Evolutionary conservation across 2,888 invertebrate species (phyloP).

Genomic region (Lithophane socia): DNA sequence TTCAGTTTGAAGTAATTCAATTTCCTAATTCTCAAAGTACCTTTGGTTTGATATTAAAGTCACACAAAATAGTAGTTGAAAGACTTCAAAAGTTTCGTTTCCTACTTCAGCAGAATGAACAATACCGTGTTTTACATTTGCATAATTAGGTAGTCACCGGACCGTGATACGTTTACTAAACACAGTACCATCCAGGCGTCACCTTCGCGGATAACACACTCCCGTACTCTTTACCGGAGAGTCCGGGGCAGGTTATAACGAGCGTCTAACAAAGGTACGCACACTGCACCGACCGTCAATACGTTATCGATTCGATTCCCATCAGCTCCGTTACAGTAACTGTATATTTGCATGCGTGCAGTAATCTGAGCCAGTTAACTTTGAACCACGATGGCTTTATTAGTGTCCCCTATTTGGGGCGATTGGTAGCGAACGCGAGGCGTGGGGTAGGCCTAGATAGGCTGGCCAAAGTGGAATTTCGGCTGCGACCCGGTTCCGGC

Average conservation of each 20-base stretch:
- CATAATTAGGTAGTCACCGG: conserved; percentile 60
- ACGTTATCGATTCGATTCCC: conserved; percentile 86
- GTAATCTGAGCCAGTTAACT: conserved; percentile 75
- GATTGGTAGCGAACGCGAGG: conserved; percentile 62
- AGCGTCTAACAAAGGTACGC: conserved; percentile 66
- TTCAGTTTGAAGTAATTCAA: conserved; percentile 39
- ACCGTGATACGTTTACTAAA: conserved; percentile 58
- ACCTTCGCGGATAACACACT: conserved; percentile 57
- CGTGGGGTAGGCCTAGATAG: conserved; percentile 76
- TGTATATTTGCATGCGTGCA: conserved; percentile 90
- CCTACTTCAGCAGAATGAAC: conserved; percentile 60
- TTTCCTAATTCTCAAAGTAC: conserved; percentile 52
- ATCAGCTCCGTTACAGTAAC: conserved; percentile 83
- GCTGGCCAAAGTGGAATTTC: conserved; percentile 81
- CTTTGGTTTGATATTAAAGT: conserved; percentile 43
- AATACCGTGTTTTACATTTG: conserved; percentile 55
- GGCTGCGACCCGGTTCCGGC: conserved; percentile 89
- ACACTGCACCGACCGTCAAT: conserved; percentile 72
- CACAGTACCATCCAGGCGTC: conserved; percentile 42
- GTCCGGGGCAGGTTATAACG: conserved; percentile 54
- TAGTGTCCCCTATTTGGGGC: conserved; percentile 62
- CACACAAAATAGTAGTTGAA: conserved; percentile 53
- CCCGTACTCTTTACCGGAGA: conserved; percentile 48
- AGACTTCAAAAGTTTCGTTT: conserved; percentile 55
- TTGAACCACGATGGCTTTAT: conserved; percentile 75